Base-by-base conservation (phyloP, 2,113 vertebrate genomes). In the Peucedramus taeniatus region DNA sequence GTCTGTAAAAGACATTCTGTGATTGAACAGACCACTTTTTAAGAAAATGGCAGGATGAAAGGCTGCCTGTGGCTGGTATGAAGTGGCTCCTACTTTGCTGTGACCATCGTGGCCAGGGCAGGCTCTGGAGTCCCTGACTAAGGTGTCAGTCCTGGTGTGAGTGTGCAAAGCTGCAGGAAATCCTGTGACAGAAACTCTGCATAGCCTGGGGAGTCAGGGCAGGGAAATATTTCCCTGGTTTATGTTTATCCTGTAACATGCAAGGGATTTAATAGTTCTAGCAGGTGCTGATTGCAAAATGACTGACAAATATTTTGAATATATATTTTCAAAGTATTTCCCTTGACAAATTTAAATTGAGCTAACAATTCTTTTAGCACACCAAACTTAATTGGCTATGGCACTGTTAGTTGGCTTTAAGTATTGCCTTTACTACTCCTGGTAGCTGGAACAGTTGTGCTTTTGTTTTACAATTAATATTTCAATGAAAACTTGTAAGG, bases 401-500 rank as follows among this genome's bases (percentile, higher is more conserved):
- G 68, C 68, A 60, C 60, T 90, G 69, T 72, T 94, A 60, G 61
- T 47, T 96, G 75, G 47, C 39, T 96, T 90, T 75, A 78, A 40
- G 50, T 31, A 24, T 60, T 68, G 64, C 77, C 94, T 91, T 91
- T 94, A 45, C 84, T 82, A 56, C 72, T 97, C n/a, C 90, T 78
- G 51, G 70, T 61, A 81, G 86, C 84, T 93, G 92, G 91, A 97
- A 91, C 87, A 76, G 89, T 97, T 96, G 94, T 94, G 91, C 68
- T 95, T 97, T 96, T 97, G 92, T 96, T 95, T 95, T 94, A 76
- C 92, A 90, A 94, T 96, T 96, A 95, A 89, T 96, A 87, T 92
- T 90, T 93, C 23, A 76, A 93, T 89, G 95, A 97, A 95, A 95
- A 30, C 47, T 75, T 92, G 76, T 89, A 71, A 92, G 88, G 90